Percentiles rank a stretch among this genome's conserved stretches.
phyloP scores from a whole-genome alignment of 2,797 vertebrate species.

The Melanotaenia boesemani region DNA sequence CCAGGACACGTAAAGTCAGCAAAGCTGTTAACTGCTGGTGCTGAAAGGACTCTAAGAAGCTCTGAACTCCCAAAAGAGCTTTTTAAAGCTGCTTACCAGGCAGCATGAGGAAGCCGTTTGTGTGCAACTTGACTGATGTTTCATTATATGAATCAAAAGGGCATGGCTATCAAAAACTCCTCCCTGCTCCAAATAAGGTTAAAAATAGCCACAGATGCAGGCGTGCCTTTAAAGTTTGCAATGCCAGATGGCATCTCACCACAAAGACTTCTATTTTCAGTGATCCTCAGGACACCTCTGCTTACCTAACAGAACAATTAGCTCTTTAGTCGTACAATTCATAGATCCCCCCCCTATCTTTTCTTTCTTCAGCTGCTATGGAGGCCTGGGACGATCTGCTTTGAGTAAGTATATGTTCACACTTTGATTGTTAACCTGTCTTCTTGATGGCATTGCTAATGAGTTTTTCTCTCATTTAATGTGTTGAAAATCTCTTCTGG shows the following conservation, averaged over 20 bases:
- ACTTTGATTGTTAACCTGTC: background rate
- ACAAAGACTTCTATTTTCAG: slow-evolving; percentile 16
- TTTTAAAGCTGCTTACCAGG: slow-evolving; percentile 22
- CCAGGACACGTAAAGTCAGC: background rate
- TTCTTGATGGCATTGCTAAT: background rate
- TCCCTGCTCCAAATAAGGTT: background rate
- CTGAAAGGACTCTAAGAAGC: slow-evolving; percentile 20
- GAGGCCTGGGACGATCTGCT: slow-evolving; percentile 90
- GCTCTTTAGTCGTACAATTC: slow-evolving; percentile 8
- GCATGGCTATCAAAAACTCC: background rate
- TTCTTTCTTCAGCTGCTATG: slow-evolving; percentile 86
- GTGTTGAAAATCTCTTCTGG: background rate
- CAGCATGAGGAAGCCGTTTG: slow-evolving; percentile 2
- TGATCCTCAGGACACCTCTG: background rate
- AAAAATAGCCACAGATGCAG: background rate
- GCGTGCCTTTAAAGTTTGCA: slow-evolving; percentile 5
- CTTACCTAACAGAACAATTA: slow-evolving; percentile 2
- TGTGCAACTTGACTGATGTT: background rate
- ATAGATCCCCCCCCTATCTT: slow-evolving; percentile 10
- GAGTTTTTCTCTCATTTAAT: background rate
- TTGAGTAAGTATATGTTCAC: slow-evolving; percentile 81
- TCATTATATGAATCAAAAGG: background rate
- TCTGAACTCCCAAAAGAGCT: slow-evolving; percentile 1
- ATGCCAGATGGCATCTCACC: slow-evolving; percentile 7
- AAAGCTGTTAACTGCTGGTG: slow-evolving; percentile 4